Conservation (phyloP, 2,888 invertebrate genomes). For the Parasteatoda lunata region DNA sequence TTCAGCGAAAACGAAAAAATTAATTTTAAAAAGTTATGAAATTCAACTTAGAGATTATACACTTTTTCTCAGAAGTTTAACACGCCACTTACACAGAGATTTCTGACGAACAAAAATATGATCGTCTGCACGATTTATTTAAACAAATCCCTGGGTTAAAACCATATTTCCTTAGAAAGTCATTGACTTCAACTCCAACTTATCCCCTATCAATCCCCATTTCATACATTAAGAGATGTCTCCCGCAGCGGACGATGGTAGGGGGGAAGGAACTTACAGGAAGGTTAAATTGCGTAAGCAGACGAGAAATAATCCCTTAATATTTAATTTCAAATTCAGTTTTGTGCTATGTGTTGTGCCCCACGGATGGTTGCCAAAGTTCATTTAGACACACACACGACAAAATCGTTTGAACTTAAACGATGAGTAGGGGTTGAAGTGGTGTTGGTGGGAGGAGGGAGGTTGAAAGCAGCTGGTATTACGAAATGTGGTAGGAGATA, state of each 20-base stretch:
- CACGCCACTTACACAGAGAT: no score
- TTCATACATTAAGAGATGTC: conserved; percentile 1
- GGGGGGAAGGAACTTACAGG: neutral
- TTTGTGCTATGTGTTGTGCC: neutral
- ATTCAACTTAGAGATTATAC: no score
- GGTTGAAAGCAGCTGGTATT: conserved; percentile 42
- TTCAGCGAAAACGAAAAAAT: no score
- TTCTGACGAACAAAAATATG: neutral
- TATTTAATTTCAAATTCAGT: neutral
- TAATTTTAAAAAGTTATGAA: no score
- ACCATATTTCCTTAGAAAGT: conserved; percentile 31
- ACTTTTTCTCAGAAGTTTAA: no score
- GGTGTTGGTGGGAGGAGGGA: neutral
- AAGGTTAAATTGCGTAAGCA: neutral
- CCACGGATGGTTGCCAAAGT: neutral
- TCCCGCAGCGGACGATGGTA: conserved; percentile 6
- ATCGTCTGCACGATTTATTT: conserved; percentile 34
- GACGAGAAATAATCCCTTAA: neutral
- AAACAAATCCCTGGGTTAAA: conserved; percentile 41
- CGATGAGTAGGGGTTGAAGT: neutral
- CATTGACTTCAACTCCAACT: conserved; percentile 18
- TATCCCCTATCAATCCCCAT: conserved; percentile 1
- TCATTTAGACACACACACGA: conserved; percentile 3
- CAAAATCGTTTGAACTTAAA: conserved; percentile 39
- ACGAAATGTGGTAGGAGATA: conserved; percentile 47